Base-by-base conservation (phyloP, 2,113 vertebrate species). In the Oncorhynchus clarkii region DNA sequence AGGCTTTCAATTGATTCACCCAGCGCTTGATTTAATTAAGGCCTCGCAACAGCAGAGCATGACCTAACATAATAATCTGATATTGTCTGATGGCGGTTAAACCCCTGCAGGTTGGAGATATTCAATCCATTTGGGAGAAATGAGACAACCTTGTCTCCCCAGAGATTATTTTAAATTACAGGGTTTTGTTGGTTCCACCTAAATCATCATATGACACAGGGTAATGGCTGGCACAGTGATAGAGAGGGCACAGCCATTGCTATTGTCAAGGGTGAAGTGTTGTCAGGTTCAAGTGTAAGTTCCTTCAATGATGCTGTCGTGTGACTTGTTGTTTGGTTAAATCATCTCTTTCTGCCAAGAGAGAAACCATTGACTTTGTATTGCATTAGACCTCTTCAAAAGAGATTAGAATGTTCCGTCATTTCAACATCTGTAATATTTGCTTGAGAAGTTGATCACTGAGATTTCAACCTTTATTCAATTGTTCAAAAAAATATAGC, bases 11-110 rank as follows among this genome's bases (percentile, higher is more conserved):
- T 76, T 82, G 78, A 84, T 87, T 75, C 71, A 64, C 60, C 24
- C 54, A 12, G 74, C 81, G 75, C 77, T 78, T 79, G 84, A 84
- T 86, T 85, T 81, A 83, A 88, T 86, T 75, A 82, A 78, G 77
- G 74, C 45, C 39, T 45, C 39, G 9, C 39, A 45, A 45, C 39
- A 45, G 39, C 39, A 31, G 27, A 75, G 68, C 83, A 68, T 71
- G 79, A 72, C 65, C 78, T 72, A 29, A 80, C 77, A 84, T 82
- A 84, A 84, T 87, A 66, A 80, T 80, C 1, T 64, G 13, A 49
- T 78, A 82, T 78, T 59, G 70, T 78, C 79, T 59, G 60, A 78
- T 26, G 51, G 22, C 71, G 0, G 13, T 51, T 45, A 45, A 18
- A 57, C 54, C 9, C 70, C 74, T n/a, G 64, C 13, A 20, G 34